Evolutionary conservation across 2,113 vertebrate species (phyloP).

Genomic region (Pionites leucogaster): DNA sequence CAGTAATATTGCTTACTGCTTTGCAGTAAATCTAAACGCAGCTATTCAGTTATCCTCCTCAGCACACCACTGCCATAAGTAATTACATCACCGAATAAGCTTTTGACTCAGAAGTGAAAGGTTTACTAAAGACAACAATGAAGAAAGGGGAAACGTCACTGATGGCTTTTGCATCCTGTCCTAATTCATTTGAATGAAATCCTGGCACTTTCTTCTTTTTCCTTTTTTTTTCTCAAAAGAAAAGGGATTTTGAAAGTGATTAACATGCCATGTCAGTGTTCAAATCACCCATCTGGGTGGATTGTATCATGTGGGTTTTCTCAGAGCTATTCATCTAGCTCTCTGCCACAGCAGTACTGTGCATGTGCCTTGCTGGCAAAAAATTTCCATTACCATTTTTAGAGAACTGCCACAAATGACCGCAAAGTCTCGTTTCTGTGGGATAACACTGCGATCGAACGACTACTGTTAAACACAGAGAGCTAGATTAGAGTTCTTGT

Average conservation of each 20-base stretch:
- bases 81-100: conserved; percentile 1
- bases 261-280: not conserved
- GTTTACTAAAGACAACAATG: not conserved
- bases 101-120: not conserved
- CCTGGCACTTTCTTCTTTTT: not conserved
- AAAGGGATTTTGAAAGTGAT: not conserved
- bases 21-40: not conserved
- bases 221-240: not conserved
- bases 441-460: not conserved
- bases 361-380: not conserved
- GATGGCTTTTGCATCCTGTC: not conserved
- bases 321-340: not conserved
- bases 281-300: not conserved
- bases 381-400: not conserved
- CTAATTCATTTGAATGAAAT: not conserved
- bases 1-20: conserved; percentile 30
- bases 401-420: not conserved
- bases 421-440: not conserved
- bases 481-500: not conserved
- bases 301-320: conserved; percentile 2
- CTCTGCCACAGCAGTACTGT: not conserved
- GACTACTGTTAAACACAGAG: not conserved
- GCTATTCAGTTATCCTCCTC: not conserved
- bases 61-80: not conserved
- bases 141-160: not conserved